Percentiles rank a stretch among this genome's conserved stretches.
These are phyloP conservation scores for Protosalanx chinensis DNA, from an alignment of 2,797 vertebrate genomes.

Conservation along the genomic window DNA sequence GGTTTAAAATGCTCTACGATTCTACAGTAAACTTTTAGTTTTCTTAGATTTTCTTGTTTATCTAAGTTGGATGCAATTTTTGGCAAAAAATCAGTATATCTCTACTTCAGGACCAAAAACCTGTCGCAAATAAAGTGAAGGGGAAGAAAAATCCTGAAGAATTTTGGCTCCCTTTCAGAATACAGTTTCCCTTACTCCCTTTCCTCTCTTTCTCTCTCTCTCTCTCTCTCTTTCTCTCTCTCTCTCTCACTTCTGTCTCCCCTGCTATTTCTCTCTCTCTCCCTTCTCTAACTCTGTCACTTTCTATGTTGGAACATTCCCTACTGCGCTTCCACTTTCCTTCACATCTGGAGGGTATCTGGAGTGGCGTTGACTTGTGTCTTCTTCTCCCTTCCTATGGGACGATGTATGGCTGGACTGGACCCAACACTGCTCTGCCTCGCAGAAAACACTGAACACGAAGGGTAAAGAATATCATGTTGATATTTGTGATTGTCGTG, in stretches of 20 bases:
- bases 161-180: conserved; percentile 64
- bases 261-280: too few relatives aligned
- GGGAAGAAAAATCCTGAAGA: conserved; percentile 59
- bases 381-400: conserved; percentile 74
- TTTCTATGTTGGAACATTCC: too few relatives aligned
- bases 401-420: conserved; percentile 57
- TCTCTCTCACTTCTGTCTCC: conserved; percentile 38
- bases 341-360: conserved; percentile 87
- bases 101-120: conserved; percentile 56
- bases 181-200: conserved; percentile 43
- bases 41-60: neutral
- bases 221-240: conserved; percentile 46
- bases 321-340: conserved; percentile 30
- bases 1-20: neutral
- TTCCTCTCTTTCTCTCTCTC: conserved; percentile 35
- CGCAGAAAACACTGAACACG: conserved; percentile 39
- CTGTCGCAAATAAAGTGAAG: conserved; percentile 44
- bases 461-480: conserved; percentile 49
- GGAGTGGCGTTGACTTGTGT: conserved; percentile 62
- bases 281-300: too few relatives aligned
- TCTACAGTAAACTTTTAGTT: neutral
- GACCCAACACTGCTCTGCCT: conserved; percentile 53
- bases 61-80: neutral
- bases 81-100: conserved; percentile 46
- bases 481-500: conserved; percentile 7